Evolutionary conservation across 1,140 invertebrate genomes (phyloP), one percentile per base, ranked within the genome.

Genomic region (Calliopsis andreniformis): DNA sequence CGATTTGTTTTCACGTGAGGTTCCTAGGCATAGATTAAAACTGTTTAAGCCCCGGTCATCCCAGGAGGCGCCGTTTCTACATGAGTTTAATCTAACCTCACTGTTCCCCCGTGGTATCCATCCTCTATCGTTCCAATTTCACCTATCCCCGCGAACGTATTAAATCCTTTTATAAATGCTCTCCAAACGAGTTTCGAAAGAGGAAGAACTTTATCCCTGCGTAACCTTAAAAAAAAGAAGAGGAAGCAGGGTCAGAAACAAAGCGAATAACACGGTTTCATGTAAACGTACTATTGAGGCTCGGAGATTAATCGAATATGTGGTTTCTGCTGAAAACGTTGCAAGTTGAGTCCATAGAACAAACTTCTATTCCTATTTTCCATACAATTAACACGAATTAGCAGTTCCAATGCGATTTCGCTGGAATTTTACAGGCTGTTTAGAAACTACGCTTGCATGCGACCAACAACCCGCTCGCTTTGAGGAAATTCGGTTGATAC

Each of bases 1-100:
- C 86, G 88, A 88, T 89, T 89, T 89, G 87, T 89, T 89, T 89
- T 78, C 86, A 80, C 71, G 76, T 78, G 82, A 79, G 69, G 77
- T 69, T 70, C 70, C 83, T 78, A 86, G 83, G 73, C 82, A 84
- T 86, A 87, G 86, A 87, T 87, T 87, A 87, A 87, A 87, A 84
- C 82, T 82, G 83, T 83, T 87, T 87, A 80, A 87, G 81, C 83
- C 69, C 55, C 53, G 61, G 67, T 79, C 61, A 75, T 77, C 76
- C 81, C 80, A 68, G 42, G 76, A 79, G 79, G 82, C 72, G 81
- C 73, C 73, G 75, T 86, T 84, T 73, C 80, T 81, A 77, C 79
- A 68, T 75, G 85, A 87, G 78, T 88, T 88, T 88, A 88, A 88
- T 88, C 85, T 87, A 86, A 87, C 84, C 80, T 79, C 80, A 55